phyloP scores from a whole-genome alignment of 2,113 vertebrate genomes.

The Passer domesticus region DNA sequence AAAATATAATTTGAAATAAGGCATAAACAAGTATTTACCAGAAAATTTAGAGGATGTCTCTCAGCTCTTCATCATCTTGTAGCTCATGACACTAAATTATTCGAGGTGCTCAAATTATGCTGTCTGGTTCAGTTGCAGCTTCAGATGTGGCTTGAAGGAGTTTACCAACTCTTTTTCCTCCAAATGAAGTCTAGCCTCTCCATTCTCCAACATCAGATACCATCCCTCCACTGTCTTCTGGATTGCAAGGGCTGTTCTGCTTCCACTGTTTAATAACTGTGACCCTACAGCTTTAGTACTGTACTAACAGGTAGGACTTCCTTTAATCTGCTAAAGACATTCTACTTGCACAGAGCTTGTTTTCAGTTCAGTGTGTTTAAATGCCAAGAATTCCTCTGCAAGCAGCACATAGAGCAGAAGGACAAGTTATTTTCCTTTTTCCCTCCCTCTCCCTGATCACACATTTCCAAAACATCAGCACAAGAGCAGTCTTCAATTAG shows the following conservation, averaged over 20 bases:
- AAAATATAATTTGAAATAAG: neutral
- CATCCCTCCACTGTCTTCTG: neutral
- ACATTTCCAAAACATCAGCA: neutral
- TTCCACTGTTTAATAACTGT: neutral
- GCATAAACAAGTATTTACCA: neutral
- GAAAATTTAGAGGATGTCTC: neutral
- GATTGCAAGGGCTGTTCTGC: neutral
- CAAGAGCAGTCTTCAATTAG: neutral
- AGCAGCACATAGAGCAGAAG: neutral
- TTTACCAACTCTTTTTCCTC: neutral
- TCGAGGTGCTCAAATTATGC: neutral
- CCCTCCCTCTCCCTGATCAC: neutral
- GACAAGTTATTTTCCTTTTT: neutral
- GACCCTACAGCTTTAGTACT: neutral
- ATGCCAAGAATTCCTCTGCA: neutral
- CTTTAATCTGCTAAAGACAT: neutral
- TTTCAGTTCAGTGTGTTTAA: neutral
- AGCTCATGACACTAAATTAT: neutral
- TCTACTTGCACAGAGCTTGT: neutral
- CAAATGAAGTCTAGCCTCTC: neutral
- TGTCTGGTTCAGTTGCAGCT: neutral
- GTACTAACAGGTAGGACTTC: neutral
- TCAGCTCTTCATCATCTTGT: neutral
- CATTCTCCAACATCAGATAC: neutral
- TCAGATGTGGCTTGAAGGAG: neutral